Percentiles rank a stretch among this genome's conserved stretches.
Conservation (phyloP, 2,888 invertebrate genomes). For the Orthosia gracilis region DNA sequence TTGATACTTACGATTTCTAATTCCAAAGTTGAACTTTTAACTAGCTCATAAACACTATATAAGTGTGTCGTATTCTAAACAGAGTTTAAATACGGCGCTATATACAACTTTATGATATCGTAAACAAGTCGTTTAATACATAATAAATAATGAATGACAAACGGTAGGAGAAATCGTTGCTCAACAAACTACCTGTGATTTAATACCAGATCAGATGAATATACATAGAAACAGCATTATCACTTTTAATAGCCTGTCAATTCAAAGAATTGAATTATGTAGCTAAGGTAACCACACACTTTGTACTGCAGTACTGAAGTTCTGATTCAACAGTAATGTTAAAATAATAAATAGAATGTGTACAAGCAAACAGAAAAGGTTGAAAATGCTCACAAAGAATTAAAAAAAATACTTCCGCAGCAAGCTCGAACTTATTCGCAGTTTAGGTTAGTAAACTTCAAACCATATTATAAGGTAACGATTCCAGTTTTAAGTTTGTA, state of each 20-base stretch:
- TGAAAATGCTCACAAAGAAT: not conserved
- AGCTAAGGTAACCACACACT: constrained; percentile 18
- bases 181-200: constrained; percentile 54
- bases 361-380: not conserved
- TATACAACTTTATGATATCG: constrained; percentile 57
- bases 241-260: constrained; percentile 57
- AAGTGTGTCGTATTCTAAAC: constrained; percentile 32
- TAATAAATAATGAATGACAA: constrained; percentile 58
- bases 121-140: constrained; percentile 54
- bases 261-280: constrained; percentile 40
- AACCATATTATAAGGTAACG: not conserved
- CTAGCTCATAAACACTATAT: constrained; percentile 27
- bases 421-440: not conserved
- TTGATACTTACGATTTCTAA: constrained; percentile 12
- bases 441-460: not conserved
- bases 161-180: constrained; percentile 55
- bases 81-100: constrained; percentile 32
- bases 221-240: constrained; percentile 49
- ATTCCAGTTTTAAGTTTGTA: not conserved
- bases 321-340: not conserved
- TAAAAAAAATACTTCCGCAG: not conserved
- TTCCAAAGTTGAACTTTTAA: constrained; percentile 40
- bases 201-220: constrained; percentile 52
- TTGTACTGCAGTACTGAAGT: not conserved
- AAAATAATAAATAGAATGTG: not conserved